These are phyloP conservation scores for Acleris laterana DNA, from an alignment of 2,888 invertebrate genomes.

Conservation along the genomic window DNA sequence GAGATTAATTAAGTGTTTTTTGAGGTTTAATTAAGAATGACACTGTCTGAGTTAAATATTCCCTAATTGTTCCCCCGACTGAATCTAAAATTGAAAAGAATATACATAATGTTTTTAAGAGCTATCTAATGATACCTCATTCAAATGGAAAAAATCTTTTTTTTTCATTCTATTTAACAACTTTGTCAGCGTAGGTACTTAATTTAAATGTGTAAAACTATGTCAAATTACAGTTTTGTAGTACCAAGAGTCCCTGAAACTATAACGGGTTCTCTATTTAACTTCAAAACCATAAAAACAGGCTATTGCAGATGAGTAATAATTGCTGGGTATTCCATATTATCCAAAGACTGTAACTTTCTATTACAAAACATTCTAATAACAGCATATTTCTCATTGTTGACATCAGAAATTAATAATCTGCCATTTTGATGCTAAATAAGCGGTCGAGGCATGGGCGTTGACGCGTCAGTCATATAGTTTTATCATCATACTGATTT, in stretches of 20 bases:
- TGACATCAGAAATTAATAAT: slow-evolving; percentile 4
- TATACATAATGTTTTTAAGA: too few relatives aligned
- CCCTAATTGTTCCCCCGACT: too few relatives aligned
- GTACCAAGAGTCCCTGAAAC: background rate
- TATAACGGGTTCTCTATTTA: background rate
- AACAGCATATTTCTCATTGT: background rate
- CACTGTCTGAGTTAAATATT: too few relatives aligned
- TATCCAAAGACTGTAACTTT: background rate
- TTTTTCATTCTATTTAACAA: too few relatives aligned
- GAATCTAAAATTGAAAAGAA: too few relatives aligned
- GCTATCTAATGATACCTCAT: too few relatives aligned
- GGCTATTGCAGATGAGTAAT: background rate
- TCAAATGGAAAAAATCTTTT: too few relatives aligned
- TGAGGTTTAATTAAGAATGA: too few relatives aligned
- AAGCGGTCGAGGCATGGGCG: slow-evolving; percentile 11
- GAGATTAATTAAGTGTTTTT: too few relatives aligned
- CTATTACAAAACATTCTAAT: background rate
- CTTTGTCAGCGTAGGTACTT: too few relatives aligned
- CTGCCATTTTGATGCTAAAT: background rate
- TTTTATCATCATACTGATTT: slow-evolving; percentile 5
- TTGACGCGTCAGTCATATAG: slow-evolving; percentile 7
- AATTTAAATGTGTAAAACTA: too few relatives aligned
- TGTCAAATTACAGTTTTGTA: too few relatives aligned
- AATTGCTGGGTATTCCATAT: background rate
- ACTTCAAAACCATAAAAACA: background rate